Percentiles rank a stretch among this genome's conserved stretches.
phyloP scores from a whole-genome alignment of 2,888 invertebrate species.

The Epistrophe grossulariae region DNA sequence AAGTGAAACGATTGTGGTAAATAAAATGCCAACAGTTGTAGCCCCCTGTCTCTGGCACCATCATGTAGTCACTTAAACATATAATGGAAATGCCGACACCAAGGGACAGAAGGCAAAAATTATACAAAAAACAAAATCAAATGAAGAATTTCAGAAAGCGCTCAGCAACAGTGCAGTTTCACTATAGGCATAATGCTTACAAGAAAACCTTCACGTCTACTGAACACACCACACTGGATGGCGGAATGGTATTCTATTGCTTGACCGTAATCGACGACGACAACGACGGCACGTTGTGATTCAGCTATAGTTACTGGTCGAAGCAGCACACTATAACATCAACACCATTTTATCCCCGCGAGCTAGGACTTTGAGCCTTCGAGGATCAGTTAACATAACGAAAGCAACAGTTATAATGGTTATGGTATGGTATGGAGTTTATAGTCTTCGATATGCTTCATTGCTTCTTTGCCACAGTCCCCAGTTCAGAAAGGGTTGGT shows the following conservation, averaged over 20 bases:
- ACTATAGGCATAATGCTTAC: not conserved
- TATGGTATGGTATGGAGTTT: conserved; percentile 50
- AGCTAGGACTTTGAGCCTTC: conserved; percentile 24
- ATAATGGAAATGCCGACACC: conserved; percentile 71
- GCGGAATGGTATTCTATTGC: conserved; percentile 22
- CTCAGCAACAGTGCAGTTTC: conserved; percentile 12
- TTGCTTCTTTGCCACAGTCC: conserved; percentile 17
- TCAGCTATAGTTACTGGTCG: conserved; percentile 13
- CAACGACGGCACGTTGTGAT: conserved; percentile 41
- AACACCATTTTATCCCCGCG: not conserved
- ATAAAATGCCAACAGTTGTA: conserved; percentile 44
- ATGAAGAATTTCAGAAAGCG: not conserved
- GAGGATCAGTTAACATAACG: conserved; percentile 67
- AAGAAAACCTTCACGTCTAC: conserved; percentile 66
- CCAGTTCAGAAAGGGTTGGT: conserved; percentile 1
- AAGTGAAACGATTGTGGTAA: conserved; percentile 48
- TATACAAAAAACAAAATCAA: conserved; percentile 26
- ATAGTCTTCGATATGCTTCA: conserved; percentile 39
- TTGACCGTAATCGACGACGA: conserved; percentile 64
- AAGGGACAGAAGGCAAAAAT: conserved; percentile 44
- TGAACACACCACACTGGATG: conserved; percentile 34
- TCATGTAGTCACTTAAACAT: conserved; percentile 61
- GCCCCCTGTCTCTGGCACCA: conserved; percentile 54
- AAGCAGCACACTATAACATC: not conserved
- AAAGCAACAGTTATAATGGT: conserved; percentile 75